Evolutionary conservation across 1,140 invertebrate species (phyloP), one percentile per base, ranked within the genome.

Genomic region (Drosophila parvula): DNA sequence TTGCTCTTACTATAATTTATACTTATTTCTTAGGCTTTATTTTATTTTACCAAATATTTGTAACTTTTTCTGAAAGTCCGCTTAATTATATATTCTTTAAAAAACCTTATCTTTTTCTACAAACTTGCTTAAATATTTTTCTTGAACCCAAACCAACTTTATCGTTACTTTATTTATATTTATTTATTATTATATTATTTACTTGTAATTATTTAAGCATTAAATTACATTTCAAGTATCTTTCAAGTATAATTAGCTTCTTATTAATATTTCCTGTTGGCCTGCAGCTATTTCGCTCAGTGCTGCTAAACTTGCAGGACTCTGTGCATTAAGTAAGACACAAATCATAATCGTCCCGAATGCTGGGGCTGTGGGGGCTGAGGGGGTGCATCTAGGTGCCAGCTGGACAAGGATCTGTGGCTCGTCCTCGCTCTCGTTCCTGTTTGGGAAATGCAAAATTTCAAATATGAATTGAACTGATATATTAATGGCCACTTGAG

Each of bases 401-500:
- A 62, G 59, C 43, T 63, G 38, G 61, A 67, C 48, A 68, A 63
- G 74, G 63, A 81, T 77, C 74, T 60, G 36, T 68, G 64, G 30
- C 51, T 62, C 56, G 34, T n/a, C 38, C 47, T 69, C 61, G 47
- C 44, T 14, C 40, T 50, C 67, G 64, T 55, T 53, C 67, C 75
- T 88, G 79, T 58, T 61, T 71, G 74, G 83, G 85, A 88, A 89
- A 88, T 89, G 84, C 84, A 84, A 89, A 89, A 89, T 89, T 89
- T 89, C 85, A 90, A 89, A 89, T 89, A 89, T 89, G 85, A 90
- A 89, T 89, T 89, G 85, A 89, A 89, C 85, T 89, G 85, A 89
- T 89, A 90, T 89, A 90, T 89, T 89, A 89, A 89, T 89, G 85
- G 85, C 79, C 81, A 89, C 84, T 89, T 89, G 84, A 88, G 81